These are phyloP conservation scores for Dicrurus megarhynchus DNA, from an alignment of 2,113 vertebrate species.

Conservation along the genomic window DNA sequence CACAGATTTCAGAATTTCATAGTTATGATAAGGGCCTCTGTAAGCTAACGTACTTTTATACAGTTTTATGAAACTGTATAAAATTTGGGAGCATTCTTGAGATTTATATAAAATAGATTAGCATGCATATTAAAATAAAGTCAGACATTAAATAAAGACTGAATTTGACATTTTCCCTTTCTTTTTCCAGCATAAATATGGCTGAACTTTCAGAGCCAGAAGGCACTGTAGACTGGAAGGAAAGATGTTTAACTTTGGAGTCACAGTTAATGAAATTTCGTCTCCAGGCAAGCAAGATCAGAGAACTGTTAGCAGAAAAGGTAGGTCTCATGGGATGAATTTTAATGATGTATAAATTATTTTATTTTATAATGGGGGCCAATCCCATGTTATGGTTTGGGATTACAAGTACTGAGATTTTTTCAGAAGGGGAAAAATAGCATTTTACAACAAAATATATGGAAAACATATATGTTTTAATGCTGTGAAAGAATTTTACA, in stretches of 20 bases:
- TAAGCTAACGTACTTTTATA: neutral
- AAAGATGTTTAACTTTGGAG: constrained; percentile 91
- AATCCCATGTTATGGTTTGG: neutral
- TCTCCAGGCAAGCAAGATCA: constrained; percentile 93
- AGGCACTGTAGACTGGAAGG: constrained; percentile 88
- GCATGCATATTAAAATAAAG: neutral
- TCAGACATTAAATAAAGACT: neutral
- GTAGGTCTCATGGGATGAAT: constrained; percentile 66
- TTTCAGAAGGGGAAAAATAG: neutral
- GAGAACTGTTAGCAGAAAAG: constrained; percentile 95
- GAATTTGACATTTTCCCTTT: neutral
- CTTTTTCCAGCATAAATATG: constrained; percentile 75
- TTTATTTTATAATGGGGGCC: neutral
- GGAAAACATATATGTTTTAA: neutral
- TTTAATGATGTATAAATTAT: neutral
- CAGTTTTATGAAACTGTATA: neutral
- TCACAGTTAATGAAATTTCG: constrained; percentile 94
- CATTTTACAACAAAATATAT: neutral
- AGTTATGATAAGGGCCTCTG: neutral
- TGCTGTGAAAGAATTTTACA: neutral
- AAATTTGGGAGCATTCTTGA: neutral
- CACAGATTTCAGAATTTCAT: neutral
- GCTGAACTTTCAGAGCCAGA: constrained; percentile 83
- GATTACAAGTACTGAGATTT: neutral
- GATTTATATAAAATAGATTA: neutral